These are phyloP conservation scores for Peucedramus taeniatus DNA, from an alignment of 2,113 vertebrate genomes.

Conservation along the genomic window DNA sequence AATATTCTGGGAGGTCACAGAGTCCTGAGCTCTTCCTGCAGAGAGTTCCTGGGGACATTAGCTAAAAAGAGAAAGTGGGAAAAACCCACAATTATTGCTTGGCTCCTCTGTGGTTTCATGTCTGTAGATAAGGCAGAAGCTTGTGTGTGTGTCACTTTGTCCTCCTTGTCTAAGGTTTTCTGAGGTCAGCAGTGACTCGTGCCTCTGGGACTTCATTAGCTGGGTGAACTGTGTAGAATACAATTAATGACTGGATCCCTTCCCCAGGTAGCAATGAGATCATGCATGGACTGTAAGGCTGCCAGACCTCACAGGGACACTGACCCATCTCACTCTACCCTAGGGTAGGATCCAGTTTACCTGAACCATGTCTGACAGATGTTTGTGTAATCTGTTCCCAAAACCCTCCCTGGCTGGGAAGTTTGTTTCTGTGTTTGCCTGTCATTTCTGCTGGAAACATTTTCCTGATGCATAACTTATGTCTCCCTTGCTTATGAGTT, in stretches of 20 bases:
- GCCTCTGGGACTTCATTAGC: background rate
- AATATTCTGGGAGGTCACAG: conserved; percentile 92
- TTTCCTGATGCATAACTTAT: background rate
- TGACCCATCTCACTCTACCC: background rate
- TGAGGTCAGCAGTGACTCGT: background rate
- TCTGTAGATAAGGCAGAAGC: background rate
- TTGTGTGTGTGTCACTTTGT: rapidly evolving
- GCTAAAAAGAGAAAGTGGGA: conserved; percentile 55
- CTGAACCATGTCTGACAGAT: background rate
- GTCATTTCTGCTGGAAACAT: background rate
- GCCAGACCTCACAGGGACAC: background rate
- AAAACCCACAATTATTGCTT: background rate
- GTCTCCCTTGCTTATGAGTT: background rate
- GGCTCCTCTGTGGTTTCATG: background rate
- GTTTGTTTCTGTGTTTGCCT: background rate
- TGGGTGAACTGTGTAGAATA: background rate
- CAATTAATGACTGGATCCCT: background rate
- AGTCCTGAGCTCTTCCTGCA: conserved; percentile 80
- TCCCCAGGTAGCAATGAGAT: background rate
- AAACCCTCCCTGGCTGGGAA: background rate
- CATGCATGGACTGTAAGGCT: background rate
- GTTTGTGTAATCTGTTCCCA: background rate
- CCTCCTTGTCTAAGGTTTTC: background rate
- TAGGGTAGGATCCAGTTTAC: background rate
- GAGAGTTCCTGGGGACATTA: conserved; percentile 81